phyloP scores from a whole-genome alignment of 2,888 invertebrate genomes.

The Drosophila austrosaltans region DNA sequence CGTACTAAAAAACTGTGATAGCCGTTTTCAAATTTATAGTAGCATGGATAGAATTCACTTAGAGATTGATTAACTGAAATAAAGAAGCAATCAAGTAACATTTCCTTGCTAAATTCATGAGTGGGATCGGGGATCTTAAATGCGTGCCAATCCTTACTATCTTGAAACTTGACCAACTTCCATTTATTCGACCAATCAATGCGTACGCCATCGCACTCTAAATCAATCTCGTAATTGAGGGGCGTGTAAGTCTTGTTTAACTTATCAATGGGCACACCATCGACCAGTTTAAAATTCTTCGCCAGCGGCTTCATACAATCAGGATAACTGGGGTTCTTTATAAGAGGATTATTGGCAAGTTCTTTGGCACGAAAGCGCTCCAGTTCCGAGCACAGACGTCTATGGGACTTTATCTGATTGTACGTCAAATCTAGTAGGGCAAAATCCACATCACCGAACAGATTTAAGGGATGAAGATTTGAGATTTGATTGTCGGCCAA shows the following conservation, averaged over 20 bases:
- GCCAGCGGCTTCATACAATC: slow-evolving; percentile 69
- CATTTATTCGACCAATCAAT: slow-evolving; percentile 65
- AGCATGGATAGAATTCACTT: slow-evolving; percentile 80
- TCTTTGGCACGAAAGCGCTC: slow-evolving; percentile 70
- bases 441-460: slow-evolving; percentile 73
- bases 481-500: slow-evolving; percentile 71
- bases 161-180: slow-evolving; percentile 59
- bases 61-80: slow-evolving; percentile 58
- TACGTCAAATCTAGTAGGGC: slow-evolving; percentile 71
- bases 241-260: slow-evolving; percentile 72
- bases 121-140: slow-evolving; percentile 76
- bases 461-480: slow-evolving; percentile 66
- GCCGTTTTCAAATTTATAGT: slow-evolving; percentile 73
- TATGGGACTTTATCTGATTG: slow-evolving; percentile 68
- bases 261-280: slow-evolving; percentile 75
- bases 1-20: slow-evolving; percentile 80
- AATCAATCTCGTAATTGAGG: slow-evolving; percentile 65
- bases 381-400: slow-evolving; percentile 72
- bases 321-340: slow-evolving; percentile 71
- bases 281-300: slow-evolving; percentile 74
- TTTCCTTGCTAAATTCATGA: slow-evolving; percentile 60
- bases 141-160: slow-evolving; percentile 80
- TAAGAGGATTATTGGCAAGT: slow-evolving; percentile 75
- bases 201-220: slow-evolving; percentile 60
- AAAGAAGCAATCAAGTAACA: slow-evolving; percentile 77